A percentile compares a stretch with the other conserved stretches of the same genome.
phyloP scores from a whole-genome alignment of 2,888 invertebrate genomes.

The Trilocha varians region DNA sequence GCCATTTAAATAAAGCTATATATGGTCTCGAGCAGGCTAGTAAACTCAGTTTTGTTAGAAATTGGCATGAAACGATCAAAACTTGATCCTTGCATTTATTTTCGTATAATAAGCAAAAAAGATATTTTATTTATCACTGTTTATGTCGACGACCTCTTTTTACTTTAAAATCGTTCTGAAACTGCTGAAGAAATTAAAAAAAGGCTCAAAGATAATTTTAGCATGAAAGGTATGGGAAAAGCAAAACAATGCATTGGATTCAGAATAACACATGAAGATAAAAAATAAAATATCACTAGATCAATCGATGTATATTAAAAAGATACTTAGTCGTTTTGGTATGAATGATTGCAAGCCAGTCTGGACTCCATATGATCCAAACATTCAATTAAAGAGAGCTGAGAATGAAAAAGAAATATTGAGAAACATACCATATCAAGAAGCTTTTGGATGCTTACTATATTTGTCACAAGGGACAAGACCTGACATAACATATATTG shows the following conservation, averaged over 20 bases:
- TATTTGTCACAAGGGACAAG: slow-evolving; percentile 10
- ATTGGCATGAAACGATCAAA: slow-evolving; percentile 16
- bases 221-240: slow-evolving; percentile 14
- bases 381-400: slow-evolving; percentile 1
- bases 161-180: slow-evolving; percentile 10
- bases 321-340: too few species aligned
- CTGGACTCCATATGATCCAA: too few species aligned
- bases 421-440: slow-evolving; percentile 10
- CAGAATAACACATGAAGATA: slow-evolving; percentile 2
- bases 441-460: slow-evolving; percentile 11
- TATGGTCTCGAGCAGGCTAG: too few species aligned
- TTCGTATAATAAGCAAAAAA: slow-evolving; percentile 8
- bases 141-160: slow-evolving; percentile 14
- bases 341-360: too few species aligned
- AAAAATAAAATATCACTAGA: slow-evolving; percentile 4
- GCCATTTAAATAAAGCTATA: slow-evolving; percentile 9
- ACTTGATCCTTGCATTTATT: slow-evolving; percentile 21
- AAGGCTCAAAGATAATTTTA: slow-evolving; percentile 12
- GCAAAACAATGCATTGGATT: slow-evolving; percentile 1
- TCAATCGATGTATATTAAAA: slow-evolving; percentile 3
- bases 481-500: too few species aligned
- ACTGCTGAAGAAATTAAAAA: slow-evolving; percentile 6
- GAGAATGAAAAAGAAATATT: slow-evolving; percentile 4
- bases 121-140: slow-evolving; percentile 14
- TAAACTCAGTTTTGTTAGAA: too few species aligned